Conservation (phyloP, 2,888 invertebrate genomes). For the Troides aeacus region DNA sequence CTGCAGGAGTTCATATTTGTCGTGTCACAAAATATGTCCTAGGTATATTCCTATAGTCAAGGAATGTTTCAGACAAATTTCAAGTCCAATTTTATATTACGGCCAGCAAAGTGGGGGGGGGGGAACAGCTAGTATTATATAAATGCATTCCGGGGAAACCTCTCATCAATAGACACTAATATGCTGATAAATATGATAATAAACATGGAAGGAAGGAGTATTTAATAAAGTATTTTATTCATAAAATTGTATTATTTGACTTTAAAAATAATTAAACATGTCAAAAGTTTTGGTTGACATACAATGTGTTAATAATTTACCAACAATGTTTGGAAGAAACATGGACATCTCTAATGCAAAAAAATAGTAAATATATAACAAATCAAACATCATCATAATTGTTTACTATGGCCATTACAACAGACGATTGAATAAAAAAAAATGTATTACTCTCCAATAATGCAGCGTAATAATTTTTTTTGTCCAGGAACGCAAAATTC, state of each 20-base stretch:
- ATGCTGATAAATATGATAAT: too few relatives aligned
- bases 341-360: slow-evolving; percentile 24
- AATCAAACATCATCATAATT: slow-evolving; percentile 27
- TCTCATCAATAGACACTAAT: too few relatives aligned
- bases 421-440: slow-evolving; percentile 3
- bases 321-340: slow-evolving; percentile 18
- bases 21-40: too few relatives aligned
- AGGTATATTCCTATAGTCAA: too few relatives aligned
- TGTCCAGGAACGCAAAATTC: slow-evolving; percentile 32
- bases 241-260: neutral
- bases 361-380: slow-evolving; percentile 25
- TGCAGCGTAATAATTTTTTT: slow-evolving; percentile 52
- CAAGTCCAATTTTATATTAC: too few relatives aligned
- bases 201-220: too few relatives aligned
- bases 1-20: too few relatives aligned
- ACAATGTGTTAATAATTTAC: neutral
- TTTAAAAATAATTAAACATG: neutral
- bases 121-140: too few relatives aligned
- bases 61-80: too few relatives aligned
- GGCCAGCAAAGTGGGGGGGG: too few relatives aligned
- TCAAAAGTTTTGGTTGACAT: neutral
- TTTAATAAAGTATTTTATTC: too few relatives aligned
- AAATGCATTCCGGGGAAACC: too few relatives aligned
- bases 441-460: slow-evolving; percentile 36
- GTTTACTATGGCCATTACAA: slow-evolving; percentile 27